phyloP scores from a whole-genome alignment of 2,797 vertebrate genomes.

The Amphiprion clarkii region DNA sequence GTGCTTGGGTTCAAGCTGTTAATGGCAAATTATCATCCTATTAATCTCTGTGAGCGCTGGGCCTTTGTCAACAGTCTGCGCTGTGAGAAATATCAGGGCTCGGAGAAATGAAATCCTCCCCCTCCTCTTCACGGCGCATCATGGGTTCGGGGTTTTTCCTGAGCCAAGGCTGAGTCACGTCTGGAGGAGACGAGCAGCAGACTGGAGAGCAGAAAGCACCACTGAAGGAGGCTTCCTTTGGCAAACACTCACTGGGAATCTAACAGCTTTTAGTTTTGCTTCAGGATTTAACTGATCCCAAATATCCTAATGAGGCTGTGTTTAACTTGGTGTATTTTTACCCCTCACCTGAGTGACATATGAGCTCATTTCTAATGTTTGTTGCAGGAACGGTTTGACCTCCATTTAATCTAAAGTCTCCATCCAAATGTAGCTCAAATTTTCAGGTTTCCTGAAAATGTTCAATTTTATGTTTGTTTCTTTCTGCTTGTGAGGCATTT shows the following conservation, averaged over 20 bases:
- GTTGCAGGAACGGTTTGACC: too few relatives aligned
- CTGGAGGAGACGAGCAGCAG: slow-evolving; percentile 6
- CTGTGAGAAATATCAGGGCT: slow-evolving; percentile 22
- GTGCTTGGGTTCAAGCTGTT: slow-evolving; percentile 63
- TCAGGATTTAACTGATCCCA: background rate
- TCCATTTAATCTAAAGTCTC: too few relatives aligned
- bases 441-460: too few relatives aligned
- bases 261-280: background rate
- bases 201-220: background rate
- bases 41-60: slow-evolving; percentile 54
- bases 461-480: too few relatives aligned
- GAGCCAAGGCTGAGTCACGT: background rate
- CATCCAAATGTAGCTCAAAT: background rate
- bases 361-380: too few relatives aligned
- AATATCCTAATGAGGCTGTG: too few relatives aligned
- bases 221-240: background rate
- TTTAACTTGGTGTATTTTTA: background rate
- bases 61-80: slow-evolving; percentile 31
- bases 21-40: slow-evolving; percentile 62
- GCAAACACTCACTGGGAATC: too few relatives aligned
- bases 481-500: too few relatives aligned
- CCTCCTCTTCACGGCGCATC: background rate
- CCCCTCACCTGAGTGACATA: too few relatives aligned
- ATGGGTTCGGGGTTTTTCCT: background rate
- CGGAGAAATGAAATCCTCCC: background rate